Percentiles rank a stretch among this genome's conserved stretches.
phyloP scores from a whole-genome alignment of 92 coral and sea anemone genomes.

The Desmophyllum pertusum region DNA sequence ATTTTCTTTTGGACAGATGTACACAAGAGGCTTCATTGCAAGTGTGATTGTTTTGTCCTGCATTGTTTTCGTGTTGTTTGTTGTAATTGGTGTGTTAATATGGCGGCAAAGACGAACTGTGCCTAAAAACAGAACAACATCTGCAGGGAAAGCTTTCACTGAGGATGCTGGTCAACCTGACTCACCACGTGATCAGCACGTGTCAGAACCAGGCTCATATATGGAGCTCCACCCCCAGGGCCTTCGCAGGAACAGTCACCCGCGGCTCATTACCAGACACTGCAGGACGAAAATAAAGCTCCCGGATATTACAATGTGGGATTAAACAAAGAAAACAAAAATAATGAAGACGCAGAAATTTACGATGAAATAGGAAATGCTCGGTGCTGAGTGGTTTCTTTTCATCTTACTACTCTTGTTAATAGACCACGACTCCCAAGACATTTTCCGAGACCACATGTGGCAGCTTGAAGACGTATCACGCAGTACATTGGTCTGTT shows the following conservation, averaged over 20 bases:
- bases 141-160: not conserved
- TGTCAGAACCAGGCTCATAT: not conserved
- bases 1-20: not conserved
- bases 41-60: not conserved
- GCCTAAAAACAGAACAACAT: not conserved
- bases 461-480: no score
- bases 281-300: not conserved
- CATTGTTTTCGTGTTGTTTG: not conserved
- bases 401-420: no score
- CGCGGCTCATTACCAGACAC: not conserved
- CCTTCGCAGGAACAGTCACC: not conserved
- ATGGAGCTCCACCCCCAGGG: slow-evolving; percentile 10
- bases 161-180: not conserved
- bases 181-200: not conserved
- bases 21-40: not conserved
- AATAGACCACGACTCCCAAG: no score
- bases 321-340: not conserved
- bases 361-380: not conserved
- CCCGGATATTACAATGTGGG: not conserved
- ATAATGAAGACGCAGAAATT: not conserved
- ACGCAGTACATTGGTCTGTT: no score
- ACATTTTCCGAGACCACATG: no score
- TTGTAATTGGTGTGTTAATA: not conserved
- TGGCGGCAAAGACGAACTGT: slow-evolving; percentile 2
- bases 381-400: not conserved